phyloP scores from a whole-genome alignment of 2,113 vertebrate species.

The Halichoerus grypus region DNA sequence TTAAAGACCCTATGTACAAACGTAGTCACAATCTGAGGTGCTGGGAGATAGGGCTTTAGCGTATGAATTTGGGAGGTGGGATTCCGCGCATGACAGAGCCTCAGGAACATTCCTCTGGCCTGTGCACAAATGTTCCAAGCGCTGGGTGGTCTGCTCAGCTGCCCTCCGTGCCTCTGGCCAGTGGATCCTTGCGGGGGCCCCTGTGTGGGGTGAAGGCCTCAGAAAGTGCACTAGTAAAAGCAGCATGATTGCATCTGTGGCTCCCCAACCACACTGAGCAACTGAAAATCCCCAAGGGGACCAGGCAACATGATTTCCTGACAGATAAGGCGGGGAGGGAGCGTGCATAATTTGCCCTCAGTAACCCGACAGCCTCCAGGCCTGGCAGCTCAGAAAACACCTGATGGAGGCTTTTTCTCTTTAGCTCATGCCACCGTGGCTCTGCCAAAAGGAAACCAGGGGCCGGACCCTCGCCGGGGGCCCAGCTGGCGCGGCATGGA shows the following conservation, averaged over 20 bases:
- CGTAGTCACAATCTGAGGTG: too few relatives aligned
- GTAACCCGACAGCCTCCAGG: neutral
- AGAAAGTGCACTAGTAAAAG: constrained; percentile 38
- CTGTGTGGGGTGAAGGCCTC: constrained; percentile 49
- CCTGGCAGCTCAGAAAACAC: neutral
- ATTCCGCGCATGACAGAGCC: neutral
- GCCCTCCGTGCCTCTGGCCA: neutral
- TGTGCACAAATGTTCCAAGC: rapidly evolving
- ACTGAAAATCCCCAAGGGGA: constrained; percentile 81
- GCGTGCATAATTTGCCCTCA: neutral
- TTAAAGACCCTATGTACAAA: neutral
- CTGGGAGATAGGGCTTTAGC: neutral
- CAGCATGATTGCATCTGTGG: constrained; percentile 59
- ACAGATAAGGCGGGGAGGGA: constrained; percentile 70
- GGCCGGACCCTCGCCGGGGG: neutral
- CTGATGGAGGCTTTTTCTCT: constrained; percentile 64
- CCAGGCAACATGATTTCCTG: constrained; percentile 80
- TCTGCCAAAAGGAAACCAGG: constrained; percentile 56
- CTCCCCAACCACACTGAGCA: constrained; percentile 74
- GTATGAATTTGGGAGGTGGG: too few relatives aligned
- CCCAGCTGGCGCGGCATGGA: constrained; percentile 81
- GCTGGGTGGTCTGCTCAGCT: neutral
- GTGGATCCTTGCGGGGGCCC: neutral
- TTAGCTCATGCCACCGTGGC: neutral
- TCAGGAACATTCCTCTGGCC: neutral